These are phyloP conservation scores for Camponotus floridanus DNA, from an alignment of 1,140 invertebrate genomes.

Conservation along the genomic window DNA sequence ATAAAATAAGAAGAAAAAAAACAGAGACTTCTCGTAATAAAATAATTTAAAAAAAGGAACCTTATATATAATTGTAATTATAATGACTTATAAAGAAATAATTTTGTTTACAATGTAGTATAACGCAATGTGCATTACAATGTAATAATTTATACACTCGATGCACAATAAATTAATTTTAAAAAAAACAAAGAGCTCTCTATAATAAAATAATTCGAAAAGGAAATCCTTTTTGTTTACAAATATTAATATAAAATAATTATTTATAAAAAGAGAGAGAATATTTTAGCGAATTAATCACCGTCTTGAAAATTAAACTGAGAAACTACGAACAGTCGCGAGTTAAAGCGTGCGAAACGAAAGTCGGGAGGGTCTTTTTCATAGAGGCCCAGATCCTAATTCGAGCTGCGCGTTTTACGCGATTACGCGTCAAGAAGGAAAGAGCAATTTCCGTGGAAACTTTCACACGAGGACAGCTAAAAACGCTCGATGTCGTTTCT, in stretches of 20 bases:
- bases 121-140: too few species aligned
- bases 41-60: too few species aligned
- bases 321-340: not conserved
- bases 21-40: too few species aligned
- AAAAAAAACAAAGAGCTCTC: too few species aligned
- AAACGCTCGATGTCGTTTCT: not conserved
- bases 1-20: too few species aligned
- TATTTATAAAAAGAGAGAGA: not conserved
- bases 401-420: constrained; percentile 21
- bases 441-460: constrained; percentile 51
- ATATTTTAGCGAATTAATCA: not conserved
- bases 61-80: too few species aligned
- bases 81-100: too few species aligned
- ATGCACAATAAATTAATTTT: too few species aligned
- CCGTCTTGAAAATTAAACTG: constrained; percentile 14
- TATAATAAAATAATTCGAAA: too few species aligned
- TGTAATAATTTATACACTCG: too few species aligned
- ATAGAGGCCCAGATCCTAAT: constrained; percentile 34
- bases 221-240: too few species aligned
- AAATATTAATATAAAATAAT: not conserved
- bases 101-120: too few species aligned
- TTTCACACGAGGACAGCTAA: constrained; percentile 35
- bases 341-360: constrained; percentile 45
- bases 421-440: constrained; percentile 26
- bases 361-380: constrained; percentile 46